Evolutionary conservation across 2,797 vertebrate species (phyloP), one percentile per base, ranked within the genome.

Genomic region (Sebastes melanostomus): DNA sequence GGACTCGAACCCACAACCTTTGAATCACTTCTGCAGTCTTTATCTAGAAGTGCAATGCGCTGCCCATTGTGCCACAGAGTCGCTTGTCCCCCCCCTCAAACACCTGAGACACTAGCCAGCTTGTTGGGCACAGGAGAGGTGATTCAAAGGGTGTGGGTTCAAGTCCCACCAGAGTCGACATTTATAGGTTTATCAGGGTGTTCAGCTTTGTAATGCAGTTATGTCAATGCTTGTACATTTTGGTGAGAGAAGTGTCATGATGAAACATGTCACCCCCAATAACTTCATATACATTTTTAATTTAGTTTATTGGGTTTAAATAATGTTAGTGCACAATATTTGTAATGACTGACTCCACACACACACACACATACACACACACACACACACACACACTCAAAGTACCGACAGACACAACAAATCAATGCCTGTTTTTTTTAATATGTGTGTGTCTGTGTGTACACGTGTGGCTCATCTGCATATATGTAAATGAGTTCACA

Each of bases 61-160:
- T 46, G 13, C 16, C 36, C 36, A 36, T 36, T 36, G 36, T 12
- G 36, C 36, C 36, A 36, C 36, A 36, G 36, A 36, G 36, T 1
- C 11, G 4, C 11, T 36, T 36, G 34, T 34, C 10, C 34, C 32
- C 32, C 11, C 4, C 30, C 32, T 5, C 11, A 36, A 36, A 5
- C 34, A 36, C 34, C 10, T 36, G 11, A 36, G 34, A 36, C 34
- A 36, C 34, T 36, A 36, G 11, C 12, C 12, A 38, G 4, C 11
- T 36, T 36, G 34, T 5, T 13, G 36, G 12, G 12, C 36, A 38
- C 36, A 38, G 36, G 36, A 38, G 36, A 38, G 5, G 36, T 38
- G 36, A 85, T 92, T 94, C 88, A 94, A 92, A 94, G 91, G 93
- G 93, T 93, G 92, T 86, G 89, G 90, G 92, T 93, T 94, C 84